These are phyloP conservation scores for Bucco capensis DNA, from an alignment of 2,113 vertebrate species.

Conservation along the genomic window DNA sequence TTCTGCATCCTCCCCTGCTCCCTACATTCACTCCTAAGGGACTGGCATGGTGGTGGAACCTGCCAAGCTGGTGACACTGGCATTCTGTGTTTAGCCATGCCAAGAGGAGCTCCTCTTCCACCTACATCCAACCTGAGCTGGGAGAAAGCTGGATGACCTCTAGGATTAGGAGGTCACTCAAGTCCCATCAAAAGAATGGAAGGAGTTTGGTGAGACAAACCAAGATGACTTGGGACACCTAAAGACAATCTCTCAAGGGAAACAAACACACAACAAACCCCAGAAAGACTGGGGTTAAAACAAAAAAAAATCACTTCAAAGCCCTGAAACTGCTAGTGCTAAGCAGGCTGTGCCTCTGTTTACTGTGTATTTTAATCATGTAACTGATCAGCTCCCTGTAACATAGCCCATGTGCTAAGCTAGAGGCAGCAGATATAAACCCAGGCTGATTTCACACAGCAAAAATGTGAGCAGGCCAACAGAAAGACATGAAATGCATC, in stretches of 20 bases:
- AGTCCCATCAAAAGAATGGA: not conserved
- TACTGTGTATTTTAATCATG: not conserved
- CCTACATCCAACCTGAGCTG: fast-evolving
- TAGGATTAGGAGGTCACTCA: not conserved
- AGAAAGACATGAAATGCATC: slow-evolving; percentile 12
- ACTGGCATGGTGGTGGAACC: not conserved
- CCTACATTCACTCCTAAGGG: not conserved
- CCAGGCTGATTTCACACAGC: slow-evolving; percentile 39
- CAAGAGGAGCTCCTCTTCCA: not conserved
- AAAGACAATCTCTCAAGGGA: not conserved
- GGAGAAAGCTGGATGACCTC: not conserved
- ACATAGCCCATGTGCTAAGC: slow-evolving; percentile 30
- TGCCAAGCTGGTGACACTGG: not conserved
- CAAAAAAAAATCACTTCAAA: slow-evolving; percentile 8
- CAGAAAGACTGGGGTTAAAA: not conserved
- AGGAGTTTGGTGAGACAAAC: not conserved
- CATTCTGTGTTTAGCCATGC: not conserved
- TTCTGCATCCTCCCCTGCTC: not conserved
- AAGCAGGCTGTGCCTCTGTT: slow-evolving; percentile 19
- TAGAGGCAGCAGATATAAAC: slow-evolving; percentile 29
- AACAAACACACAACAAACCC: not conserved
- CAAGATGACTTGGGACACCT: fast-evolving
- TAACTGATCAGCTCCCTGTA: slow-evolving; percentile 20
- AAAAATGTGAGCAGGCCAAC: slow-evolving; percentile 46
- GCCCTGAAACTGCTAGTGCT: not conserved